Evolutionary conservation across 2,113 vertebrate species (phyloP).

Genomic region (Chaenogobius annularis): DNA sequence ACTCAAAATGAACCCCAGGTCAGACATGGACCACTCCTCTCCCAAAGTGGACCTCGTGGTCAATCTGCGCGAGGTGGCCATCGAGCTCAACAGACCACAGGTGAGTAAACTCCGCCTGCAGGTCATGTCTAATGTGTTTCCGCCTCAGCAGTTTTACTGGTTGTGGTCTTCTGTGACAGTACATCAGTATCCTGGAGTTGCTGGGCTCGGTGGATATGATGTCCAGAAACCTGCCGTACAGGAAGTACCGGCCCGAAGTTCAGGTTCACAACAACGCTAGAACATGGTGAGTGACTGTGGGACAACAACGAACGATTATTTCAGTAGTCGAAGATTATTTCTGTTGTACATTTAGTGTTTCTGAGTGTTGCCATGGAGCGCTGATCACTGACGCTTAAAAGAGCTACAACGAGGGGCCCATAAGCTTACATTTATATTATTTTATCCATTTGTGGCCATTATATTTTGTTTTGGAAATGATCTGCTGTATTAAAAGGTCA

Average conservation of each 20-base stretch:
- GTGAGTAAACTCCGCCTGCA: conserved; percentile 61
- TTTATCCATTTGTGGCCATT: too few species aligned
- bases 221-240: conserved; percentile 93
- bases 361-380: too few species aligned
- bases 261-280: conserved; percentile 79
- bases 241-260: conserved; percentile 88
- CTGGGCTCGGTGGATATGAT: conserved; percentile 96
- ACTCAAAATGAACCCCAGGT: conserved; percentile 93
- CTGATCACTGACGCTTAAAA: too few species aligned
- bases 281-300: conserved; percentile 77
- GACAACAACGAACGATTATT: too few species aligned
- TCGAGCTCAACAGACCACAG: conserved; percentile 93
- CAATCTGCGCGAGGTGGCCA: conserved; percentile 87
- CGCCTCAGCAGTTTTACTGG: conserved; percentile 7
- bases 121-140: neutral
- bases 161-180: conserved; percentile 75
- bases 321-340: too few species aligned
- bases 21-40: conserved; percentile 91
- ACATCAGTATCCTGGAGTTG: conserved; percentile 95
- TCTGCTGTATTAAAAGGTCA: too few species aligned
- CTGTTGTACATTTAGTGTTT: too few species aligned
- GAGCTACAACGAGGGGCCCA: too few species aligned
- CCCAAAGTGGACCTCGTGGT: conserved; percentile 92
- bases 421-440: too few species aligned
- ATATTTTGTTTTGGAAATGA: too few species aligned